Evolutionary conservation across 2,888 invertebrate genomes (phyloP), one percentile per base, ranked within the genome.

Genomic region (Tanytarsus gracilentus): DNA sequence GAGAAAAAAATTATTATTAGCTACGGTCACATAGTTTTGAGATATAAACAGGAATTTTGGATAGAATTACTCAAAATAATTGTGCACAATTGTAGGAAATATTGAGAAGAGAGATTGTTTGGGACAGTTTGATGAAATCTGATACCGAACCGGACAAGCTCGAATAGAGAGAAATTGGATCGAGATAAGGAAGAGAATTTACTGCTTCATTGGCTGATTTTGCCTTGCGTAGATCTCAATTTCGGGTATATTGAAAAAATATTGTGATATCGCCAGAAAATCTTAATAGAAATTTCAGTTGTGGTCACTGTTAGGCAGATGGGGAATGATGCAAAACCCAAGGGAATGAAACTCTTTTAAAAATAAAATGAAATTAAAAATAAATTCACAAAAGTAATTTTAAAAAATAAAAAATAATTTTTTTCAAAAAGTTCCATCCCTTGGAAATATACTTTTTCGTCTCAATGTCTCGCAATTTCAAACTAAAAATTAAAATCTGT

Each of bases 1-100:
- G 36, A 36, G 36, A 52, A 21, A 52, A 52, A 33, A 33, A 52
- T 27, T 27, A 51, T 51, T 51, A 52, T 33, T 52, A 36, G 30
- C 30, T 14, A 52, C 36, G 36, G 36, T 36, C 36, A 36, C 36
- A 36, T 16, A 36, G 14, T 14, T 14, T 16, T 33, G 33, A 39
- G 14, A 11, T 16, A 40, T 18, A 40, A 44, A 18, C 18, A 18
- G 44, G 36, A 36, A 36, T 36, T 36, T 36, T 16, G 36, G 36
- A 36, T 36, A 36, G 36, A 36, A 36, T 36, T 36, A 36, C 44
- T 44, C 44, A 44, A 18, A 44, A 44, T 18, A 44, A 44, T 18
- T 18, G 21, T 18, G 16, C 44, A 23, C 23, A 18, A 44, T 44
- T 33, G 2, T 11, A 33, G n/a, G 44, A 18, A 44, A 14, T 44